Evolutionary conservation across 2,797 vertebrate species (phyloP).

Genomic region (Gallinago stenura): DNA sequence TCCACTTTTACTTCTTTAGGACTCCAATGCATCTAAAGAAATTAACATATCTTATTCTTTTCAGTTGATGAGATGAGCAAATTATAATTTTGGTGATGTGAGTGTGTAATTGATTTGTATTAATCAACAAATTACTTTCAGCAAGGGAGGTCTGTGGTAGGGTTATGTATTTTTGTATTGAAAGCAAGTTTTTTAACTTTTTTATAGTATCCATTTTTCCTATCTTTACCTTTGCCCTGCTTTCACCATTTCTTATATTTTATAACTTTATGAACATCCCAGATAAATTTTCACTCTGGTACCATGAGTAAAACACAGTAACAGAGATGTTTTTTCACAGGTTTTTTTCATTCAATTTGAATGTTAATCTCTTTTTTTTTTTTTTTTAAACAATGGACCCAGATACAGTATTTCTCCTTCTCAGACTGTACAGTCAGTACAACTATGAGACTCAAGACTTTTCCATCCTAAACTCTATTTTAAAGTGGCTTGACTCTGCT

Average conservation of each 20-base stretch:
- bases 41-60: background rate
- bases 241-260: background rate
- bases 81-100: background rate
- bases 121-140: conserved; percentile 2
- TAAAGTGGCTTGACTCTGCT: background rate
- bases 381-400: background rate
- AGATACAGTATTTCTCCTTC: background rate
- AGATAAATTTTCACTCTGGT: background rate
- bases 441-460: background rate
- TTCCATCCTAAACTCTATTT: background rate
- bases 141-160: background rate
- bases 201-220: background rate
- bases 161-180: background rate
- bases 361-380: background rate
- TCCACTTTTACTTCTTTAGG: background rate
- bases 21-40: background rate
- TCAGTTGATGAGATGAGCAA: background rate
- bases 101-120: background rate
- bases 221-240: background rate
- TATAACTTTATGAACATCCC: background rate
- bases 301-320: background rate
- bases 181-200: background rate
- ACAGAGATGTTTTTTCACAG: background rate
- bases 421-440: background rate
- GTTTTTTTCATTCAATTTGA: background rate